Conservation (phyloP, 1,140 invertebrate species). For the Neodiprion virginianus region DNA sequence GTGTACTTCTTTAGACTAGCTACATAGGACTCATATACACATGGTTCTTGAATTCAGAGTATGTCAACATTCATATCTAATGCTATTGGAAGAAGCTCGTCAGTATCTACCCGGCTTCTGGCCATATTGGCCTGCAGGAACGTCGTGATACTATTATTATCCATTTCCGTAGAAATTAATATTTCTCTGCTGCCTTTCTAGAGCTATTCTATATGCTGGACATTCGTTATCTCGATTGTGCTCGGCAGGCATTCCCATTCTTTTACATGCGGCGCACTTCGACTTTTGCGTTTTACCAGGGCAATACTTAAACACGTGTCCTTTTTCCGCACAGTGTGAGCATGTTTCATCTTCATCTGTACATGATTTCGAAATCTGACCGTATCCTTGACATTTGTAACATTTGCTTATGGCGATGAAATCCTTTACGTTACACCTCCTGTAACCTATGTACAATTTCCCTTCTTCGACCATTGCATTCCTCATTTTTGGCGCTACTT, state of each 20-base stretch:
- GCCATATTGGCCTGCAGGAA: neutral
- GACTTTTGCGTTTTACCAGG: neutral
- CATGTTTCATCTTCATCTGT: neutral
- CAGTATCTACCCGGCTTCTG: neutral
- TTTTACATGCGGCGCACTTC: constrained; percentile 3
- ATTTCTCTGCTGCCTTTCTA: neutral
- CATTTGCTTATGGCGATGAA: constrained; percentile 22
- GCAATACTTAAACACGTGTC: constrained; percentile 9
- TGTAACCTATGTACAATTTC: constrained; percentile 18
- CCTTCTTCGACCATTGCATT: constrained; percentile 11
- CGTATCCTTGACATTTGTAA: constrained; percentile 26
- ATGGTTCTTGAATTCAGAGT: constrained; percentile 1
- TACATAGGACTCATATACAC: neutral
- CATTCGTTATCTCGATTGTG: neutral
- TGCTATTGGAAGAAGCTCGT: neutral
- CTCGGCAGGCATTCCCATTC: neutral
- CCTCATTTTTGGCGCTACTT: constrained; percentile 13
- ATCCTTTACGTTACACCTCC: constrained; percentile 15
- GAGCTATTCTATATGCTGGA: constrained; percentile 9
- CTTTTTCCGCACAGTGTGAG: constrained; percentile 10
- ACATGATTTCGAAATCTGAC: constrained; percentile 21
- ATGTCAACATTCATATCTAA: neutral
- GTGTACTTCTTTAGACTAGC: neutral
- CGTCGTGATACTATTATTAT: neutral
- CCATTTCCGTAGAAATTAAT: neutral